Evolutionary conservation across 2,797 vertebrate species (phyloP).

Genomic region (Darevskia nairensis): DNA sequence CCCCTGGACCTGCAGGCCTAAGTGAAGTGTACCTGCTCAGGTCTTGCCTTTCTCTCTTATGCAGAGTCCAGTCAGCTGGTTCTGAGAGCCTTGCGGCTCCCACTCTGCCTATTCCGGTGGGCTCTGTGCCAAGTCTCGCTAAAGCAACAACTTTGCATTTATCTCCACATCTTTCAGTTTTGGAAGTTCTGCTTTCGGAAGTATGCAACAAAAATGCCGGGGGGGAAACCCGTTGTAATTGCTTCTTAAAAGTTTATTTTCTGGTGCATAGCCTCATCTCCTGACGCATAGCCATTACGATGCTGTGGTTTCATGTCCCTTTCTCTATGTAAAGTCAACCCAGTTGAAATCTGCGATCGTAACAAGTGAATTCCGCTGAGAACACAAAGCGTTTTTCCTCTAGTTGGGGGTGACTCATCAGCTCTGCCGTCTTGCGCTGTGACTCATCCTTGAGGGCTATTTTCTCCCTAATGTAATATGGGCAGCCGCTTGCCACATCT

Average conservation of each 20-base stretch:
- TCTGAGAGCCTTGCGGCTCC: not conserved
- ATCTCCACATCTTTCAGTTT: not conserved
- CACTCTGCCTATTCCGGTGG: not conserved
- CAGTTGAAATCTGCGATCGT: slow-evolving; percentile 3
- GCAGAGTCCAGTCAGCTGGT: not conserved
- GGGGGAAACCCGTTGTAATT: not conserved
- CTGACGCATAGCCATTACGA: not conserved
- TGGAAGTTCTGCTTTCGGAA: not conserved
- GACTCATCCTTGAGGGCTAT: slow-evolving; percentile 34
- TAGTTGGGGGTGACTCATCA: slow-evolving; percentile 43
- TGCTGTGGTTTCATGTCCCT: not conserved
- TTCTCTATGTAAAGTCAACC: rapidly evolving
- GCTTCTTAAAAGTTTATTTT: slow-evolving; percentile 26
- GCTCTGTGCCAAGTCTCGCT: too few relatives aligned
- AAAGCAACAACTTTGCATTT: not conserved
- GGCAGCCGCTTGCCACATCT: slow-evolving; percentile 15
- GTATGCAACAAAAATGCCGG: too few relatives aligned
- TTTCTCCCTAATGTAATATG: slow-evolving; percentile 40
- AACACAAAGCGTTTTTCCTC: not conserved
- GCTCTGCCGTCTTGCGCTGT: slow-evolving; percentile 25
- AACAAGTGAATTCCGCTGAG: slow-evolving; percentile 11
- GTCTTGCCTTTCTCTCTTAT: rapidly evolving
- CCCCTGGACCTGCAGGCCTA: not conserved
- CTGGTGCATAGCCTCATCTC: not conserved
- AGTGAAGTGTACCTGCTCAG: not conserved